These are phyloP conservation scores for Pangasianodon hypophthalmus DNA, from an alignment of 2,113 vertebrate species.

Conservation along the genomic window DNA sequence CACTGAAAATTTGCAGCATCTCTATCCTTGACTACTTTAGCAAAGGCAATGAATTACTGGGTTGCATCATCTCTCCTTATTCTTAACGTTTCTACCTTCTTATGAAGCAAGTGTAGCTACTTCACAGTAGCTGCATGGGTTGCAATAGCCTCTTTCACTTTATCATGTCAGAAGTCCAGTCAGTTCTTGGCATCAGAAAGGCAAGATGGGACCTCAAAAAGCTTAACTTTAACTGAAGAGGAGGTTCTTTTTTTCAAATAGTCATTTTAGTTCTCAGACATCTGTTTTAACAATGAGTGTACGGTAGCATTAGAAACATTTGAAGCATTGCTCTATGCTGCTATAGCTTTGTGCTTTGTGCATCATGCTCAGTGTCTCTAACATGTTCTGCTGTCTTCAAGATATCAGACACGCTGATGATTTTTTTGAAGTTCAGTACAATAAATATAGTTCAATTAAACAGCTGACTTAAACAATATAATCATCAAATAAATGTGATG, in stretches of 20 bases:
- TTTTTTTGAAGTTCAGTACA: neutral
- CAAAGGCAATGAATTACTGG: neutral
- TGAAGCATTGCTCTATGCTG: neutral
- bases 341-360: neutral
- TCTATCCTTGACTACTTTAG: neutral
- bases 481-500: neutral
- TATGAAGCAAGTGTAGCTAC: neutral
- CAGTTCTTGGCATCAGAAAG: neutral
- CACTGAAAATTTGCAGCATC: neutral
- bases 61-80: neutral
- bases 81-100: neutral
- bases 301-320: neutral
- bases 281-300: neutral
- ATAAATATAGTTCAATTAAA: neutral
- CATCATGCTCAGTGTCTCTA: neutral
- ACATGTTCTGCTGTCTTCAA: neutral
- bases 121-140: neutral
- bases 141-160: neutral
- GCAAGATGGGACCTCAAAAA: neutral
- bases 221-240: neutral
- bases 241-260: neutral
- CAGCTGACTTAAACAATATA: neutral
- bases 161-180: neutral
- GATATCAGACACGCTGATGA: neutral
- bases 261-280: neutral